phyloP scores from a whole-genome alignment of 1,140 invertebrate species.

The Agrilus planipennis region DNA sequence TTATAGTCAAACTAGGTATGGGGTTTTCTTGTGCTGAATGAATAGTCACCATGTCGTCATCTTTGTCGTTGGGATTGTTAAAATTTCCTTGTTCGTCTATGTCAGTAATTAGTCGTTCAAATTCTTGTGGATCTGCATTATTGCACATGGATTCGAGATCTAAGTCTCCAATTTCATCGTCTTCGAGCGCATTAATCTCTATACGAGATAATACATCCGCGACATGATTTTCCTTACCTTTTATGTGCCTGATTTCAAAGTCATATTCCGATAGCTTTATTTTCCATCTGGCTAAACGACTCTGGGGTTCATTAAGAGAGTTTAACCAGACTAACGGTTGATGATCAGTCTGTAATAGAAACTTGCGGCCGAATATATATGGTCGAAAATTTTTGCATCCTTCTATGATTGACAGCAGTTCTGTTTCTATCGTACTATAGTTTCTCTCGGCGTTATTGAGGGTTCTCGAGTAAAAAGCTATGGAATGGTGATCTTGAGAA shows the following conservation, averaged over 20 bases:
- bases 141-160: too few species aligned
- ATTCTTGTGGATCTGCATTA: too few species aligned
- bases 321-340: conserved; percentile 34
- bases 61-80: too few species aligned
- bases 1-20: too few species aligned
- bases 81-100: too few species aligned
- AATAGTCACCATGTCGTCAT: too few species aligned
- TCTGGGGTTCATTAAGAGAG: conserved; percentile 31
- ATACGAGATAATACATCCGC: too few species aligned
- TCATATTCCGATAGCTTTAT: conserved; percentile 26
- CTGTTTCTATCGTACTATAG: conserved; percentile 35
- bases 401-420: conserved; percentile 36
- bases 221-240: conserved; percentile 1
- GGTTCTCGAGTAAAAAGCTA: conserved; percentile 19
- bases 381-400: conserved; percentile 32
- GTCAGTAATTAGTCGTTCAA: too few species aligned
- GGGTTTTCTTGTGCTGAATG: too few species aligned
- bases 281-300: conserved; percentile 35
- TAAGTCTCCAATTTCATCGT: too few species aligned
- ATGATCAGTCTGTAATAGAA: conserved; percentile 38
- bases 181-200: too few species aligned
- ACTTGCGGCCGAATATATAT: conserved; percentile 34
- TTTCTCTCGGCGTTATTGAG: conserved; percentile 25
- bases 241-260: conserved; percentile 29
- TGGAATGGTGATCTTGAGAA: conserved; percentile 15